phyloP scores from a whole-genome alignment of 2,113 vertebrate species.

The Xyrauchen texanus region DNA sequence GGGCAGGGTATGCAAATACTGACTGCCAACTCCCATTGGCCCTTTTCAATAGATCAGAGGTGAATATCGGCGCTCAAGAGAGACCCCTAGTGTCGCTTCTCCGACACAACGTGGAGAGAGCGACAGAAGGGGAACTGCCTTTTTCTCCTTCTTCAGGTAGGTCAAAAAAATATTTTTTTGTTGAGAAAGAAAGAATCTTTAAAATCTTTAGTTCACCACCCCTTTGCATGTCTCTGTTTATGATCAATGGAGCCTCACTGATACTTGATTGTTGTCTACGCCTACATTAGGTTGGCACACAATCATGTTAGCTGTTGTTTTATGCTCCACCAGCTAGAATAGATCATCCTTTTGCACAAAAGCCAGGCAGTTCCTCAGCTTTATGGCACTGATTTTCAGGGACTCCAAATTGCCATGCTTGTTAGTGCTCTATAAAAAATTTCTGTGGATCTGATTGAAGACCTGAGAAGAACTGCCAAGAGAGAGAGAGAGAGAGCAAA shows the following conservation, averaged over 20 bases:
- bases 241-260: slow-evolving; percentile 65
- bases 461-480: neutral
- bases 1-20: too few relatives aligned
- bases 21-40: too few relatives aligned
- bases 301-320: slow-evolving; percentile 60
- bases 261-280: slow-evolving; percentile 57
- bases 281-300: slow-evolving; percentile 59
- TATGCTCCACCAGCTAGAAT: slow-evolving; percentile 63
- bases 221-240: slow-evolving; percentile 59
- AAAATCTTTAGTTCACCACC: slow-evolving; percentile 50
- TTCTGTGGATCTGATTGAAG: slow-evolving; percentile 6
- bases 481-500: neutral
- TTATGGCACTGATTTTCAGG: slow-evolving; percentile 58
- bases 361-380: slow-evolving; percentile 61
- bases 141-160: slow-evolving; percentile 51
- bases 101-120: too few relatives aligned
- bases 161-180: slow-evolving; percentile 45
- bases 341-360: slow-evolving; percentile 59
- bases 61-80: too few relatives aligned
- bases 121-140: too few relatives aligned
- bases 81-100: too few relatives aligned
- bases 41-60: too few relatives aligned
- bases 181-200: slow-evolving; percentile 38
- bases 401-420: slow-evolving; percentile 36
- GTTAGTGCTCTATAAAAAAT: slow-evolving; percentile 18